Evolutionary conservation across 2,797 vertebrate genomes (phyloP), one percentile per base, ranked within the genome.

Genomic region (Octomys mimax): DNA sequence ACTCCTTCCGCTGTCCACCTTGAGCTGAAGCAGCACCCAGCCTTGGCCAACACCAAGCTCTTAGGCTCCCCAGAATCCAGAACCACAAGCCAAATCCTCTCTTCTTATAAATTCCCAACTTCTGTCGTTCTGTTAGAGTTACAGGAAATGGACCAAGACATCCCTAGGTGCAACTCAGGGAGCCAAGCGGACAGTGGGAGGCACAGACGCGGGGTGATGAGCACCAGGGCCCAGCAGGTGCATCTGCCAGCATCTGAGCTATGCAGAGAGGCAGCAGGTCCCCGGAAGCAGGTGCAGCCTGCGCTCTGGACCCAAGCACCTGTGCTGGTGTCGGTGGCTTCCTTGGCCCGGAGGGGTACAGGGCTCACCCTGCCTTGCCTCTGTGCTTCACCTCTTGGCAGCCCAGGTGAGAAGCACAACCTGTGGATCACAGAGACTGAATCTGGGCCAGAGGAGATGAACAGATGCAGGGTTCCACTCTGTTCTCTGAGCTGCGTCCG

Each of bases 191-290:
- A 46, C 70, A 18, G 39, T 14, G 0, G 26, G 8, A 64, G 36
- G 49, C 36, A 77, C 59, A 87, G 28, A 85, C 0, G 1, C 10
- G 26, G 4, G 86, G 71, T 5, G 42, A 46, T 21, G 31, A 8
- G 75, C 36, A 49, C 52, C 7, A 31, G 36, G 39, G 39, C 18
- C 13, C 18, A n/a, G 54, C 0, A 2, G 19, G 46, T 31, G 39
- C 26, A 21, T 46, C 2, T 21, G 6, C 39, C 42, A 7, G 4
- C 46, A 33, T 14, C 6, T 42, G 19, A 83, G 33, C 54, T 28
- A 59, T 0, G 0, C 5, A 16, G n/a, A 46, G 57, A 52, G 26
- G 6, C 26, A 33, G 5, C n/a, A n/a, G 36, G 4, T 57, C 13
- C 1, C 0, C 0, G 31, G 54, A 49, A 42, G 22, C 49, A 57